Conservation (phyloP, 2,888 invertebrate genomes). For the Ligdia adustata region DNA sequence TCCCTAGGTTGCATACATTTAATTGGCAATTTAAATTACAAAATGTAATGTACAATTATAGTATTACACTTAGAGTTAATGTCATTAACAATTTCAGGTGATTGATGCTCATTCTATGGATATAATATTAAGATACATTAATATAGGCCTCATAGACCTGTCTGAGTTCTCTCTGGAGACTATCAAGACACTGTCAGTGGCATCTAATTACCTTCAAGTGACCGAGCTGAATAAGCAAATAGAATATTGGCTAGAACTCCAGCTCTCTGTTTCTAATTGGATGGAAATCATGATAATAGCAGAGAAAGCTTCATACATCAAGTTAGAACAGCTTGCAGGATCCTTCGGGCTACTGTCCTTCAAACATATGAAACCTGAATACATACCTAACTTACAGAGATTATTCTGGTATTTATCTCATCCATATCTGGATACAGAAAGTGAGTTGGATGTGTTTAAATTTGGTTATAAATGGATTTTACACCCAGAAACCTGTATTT, state of each 20-base stretch:
- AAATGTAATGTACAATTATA: no score
- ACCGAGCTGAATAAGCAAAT: constrained; percentile 70
- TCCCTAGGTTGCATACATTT: neutral
- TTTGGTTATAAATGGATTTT: constrained; percentile 70
- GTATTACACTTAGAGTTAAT: no score
- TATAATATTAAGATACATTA: constrained; percentile 65
- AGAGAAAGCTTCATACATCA: constrained; percentile 53
- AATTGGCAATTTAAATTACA: neutral
- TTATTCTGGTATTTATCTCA: constrained; percentile 75
- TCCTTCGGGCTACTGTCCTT: constrained; percentile 64
- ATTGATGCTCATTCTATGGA: constrained; percentile 66
- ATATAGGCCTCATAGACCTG: constrained; percentile 63
- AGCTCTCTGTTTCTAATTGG: constrained; percentile 59
- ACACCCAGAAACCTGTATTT: constrained; percentile 52
- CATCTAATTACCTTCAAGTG: constrained; percentile 71
- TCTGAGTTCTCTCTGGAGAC: constrained; percentile 51
- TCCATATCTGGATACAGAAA: constrained; percentile 57
- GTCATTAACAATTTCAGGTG: constrained; percentile 46
- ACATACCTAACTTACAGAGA: constrained; percentile 55
- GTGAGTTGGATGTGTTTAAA: constrained; percentile 64
- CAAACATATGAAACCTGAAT: constrained; percentile 57
- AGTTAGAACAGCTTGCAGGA: constrained; percentile 55
- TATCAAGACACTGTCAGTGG: constrained; percentile 58
- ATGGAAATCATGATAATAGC: constrained; percentile 63
- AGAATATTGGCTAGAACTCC: constrained; percentile 58